Base-by-base conservation (phyloP, 2,888 invertebrate genomes). In the Pseudococcus longispinus region DNA sequence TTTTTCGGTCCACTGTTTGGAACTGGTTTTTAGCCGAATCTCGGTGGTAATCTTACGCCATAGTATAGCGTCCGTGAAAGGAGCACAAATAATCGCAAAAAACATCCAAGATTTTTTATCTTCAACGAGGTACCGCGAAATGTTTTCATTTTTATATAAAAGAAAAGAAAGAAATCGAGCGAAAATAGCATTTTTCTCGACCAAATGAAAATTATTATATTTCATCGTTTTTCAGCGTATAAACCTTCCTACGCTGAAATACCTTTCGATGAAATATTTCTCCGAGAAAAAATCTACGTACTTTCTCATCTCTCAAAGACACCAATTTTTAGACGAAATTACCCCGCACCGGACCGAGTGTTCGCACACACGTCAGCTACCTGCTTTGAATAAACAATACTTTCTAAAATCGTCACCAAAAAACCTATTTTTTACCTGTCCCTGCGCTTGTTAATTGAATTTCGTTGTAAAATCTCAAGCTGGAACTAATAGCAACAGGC, bases 311-410 rank as follows among this genome's bases (percentile, higher is more conserved):
- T 37, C 9, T 37, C 37, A 37, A 37, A n/a, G n/a, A n/a, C n/a
- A 9, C 20, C 60, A 9, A 23, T 23, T 23, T 55, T 55, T 60
- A n/a, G 60, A 9, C 23, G 15, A 60, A 60, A 60, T 60, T 60
- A 60, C 60, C 11, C n/a, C n/a, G n/a, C n/a, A 60, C 0, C 37
- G 23, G 20, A 60, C 60, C 9, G 23, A 60, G 11, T 60, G 23
- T 23, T 60, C 60, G 23, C 60, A 60, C 60, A 60, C 60, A 60
- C 74, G 15, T n/a, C 74, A 9, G 74, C 5, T 74, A 74, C 74
- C 74, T 74, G 74, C 74, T 32, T 32, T 74, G 74, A 74, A 74
- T 74, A 74, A 74, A 74, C 74, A 74, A 74, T 74, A 74, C 74
- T 74, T 74, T 74, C 74, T 74, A 29, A 37, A 74, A 37, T 74